phyloP scores from a whole-genome alignment of 1,140 invertebrate genomes.

The Cyphomyrmex costatus region DNA sequence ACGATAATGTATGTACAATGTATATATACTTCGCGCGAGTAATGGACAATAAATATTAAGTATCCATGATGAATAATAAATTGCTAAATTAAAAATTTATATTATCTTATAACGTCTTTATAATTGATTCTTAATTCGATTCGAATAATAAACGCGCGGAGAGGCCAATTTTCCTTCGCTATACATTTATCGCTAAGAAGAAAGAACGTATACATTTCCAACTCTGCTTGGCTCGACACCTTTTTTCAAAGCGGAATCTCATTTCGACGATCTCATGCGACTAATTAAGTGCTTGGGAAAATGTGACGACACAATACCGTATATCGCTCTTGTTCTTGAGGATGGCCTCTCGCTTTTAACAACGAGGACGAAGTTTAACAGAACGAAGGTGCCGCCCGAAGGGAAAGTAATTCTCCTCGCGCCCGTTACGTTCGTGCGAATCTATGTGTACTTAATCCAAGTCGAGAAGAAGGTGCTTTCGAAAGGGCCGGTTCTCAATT shows the following conservation, averaged over 20 bases:
- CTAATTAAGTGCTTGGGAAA: conserved; percentile 19
- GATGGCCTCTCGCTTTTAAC: not conserved
- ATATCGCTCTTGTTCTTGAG: not conserved
- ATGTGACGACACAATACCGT: not conserved
- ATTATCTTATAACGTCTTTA: not conserved
- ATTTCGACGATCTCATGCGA: not conserved
- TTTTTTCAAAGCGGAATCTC: not conserved
- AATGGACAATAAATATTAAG: not conserved
- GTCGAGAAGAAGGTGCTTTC: conserved; percentile 62
- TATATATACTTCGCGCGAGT: not conserved
- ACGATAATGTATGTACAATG: not conserved
- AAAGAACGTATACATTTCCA: not conserved
- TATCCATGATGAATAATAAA: not conserved
- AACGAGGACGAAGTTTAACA: not conserved
- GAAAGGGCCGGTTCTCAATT: conserved; percentile 72
- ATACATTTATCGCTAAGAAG: too few species aligned
- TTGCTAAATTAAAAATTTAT: not conserved
- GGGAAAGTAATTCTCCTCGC: conserved; percentile 59
- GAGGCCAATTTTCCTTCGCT: not conserved
- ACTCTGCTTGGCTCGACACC: not conserved
- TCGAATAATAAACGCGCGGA: not conserved
- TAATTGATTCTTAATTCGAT: not conserved
- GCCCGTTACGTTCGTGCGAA: conserved; percentile 51
- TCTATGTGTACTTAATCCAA: conserved; percentile 74
- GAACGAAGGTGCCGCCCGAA: conserved; percentile 1